A percentile compares a stretch with the other conserved stretches of the same genome.
Conservation (phyloP, 2,888 invertebrate genomes). For the Dysmachus trigonus region DNA sequence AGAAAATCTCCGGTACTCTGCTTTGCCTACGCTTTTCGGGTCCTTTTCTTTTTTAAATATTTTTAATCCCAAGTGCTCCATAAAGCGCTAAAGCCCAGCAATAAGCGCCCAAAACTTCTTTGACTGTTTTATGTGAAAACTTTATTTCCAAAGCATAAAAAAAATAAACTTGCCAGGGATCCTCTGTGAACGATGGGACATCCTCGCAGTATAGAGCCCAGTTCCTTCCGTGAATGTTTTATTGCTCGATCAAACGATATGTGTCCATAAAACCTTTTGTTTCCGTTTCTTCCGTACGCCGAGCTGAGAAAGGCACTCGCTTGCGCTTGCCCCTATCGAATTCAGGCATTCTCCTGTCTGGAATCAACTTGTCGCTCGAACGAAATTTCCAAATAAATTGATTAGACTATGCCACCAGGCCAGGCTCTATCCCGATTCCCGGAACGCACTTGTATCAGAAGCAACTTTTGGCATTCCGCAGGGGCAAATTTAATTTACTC, state of each 20-base stretch:
- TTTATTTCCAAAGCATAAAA: conserved; percentile 32
- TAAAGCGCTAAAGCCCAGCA: conserved; percentile 38
- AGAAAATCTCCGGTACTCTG: not conserved
- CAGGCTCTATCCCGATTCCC: not conserved
- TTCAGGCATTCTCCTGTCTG: not conserved
- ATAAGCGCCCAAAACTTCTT: conserved; percentile 25
- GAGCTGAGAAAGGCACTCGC: no score
- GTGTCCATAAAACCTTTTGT: conserved; percentile 38
- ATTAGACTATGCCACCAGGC: conserved; percentile 2
- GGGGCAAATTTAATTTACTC: conserved; percentile 29
- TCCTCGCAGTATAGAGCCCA: not conserved
- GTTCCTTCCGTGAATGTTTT: conserved; percentile 23
- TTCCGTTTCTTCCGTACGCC: not conserved
- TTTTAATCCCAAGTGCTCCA: conserved; percentile 44
- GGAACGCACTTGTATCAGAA: not conserved
- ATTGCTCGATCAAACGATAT: conserved; percentile 27
- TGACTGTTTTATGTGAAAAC: conserved; percentile 41
- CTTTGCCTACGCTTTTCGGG: not conserved
- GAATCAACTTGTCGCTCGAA: conserved; percentile 28
- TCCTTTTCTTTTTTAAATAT: conserved; percentile 37
- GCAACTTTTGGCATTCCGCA: not conserved
- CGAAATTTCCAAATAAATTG: conserved; percentile 15
- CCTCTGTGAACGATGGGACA: not conserved
- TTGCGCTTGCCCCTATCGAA: not conserved
- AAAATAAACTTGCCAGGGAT: not conserved